Evolutionary conservation across 2,113 vertebrate genomes (phyloP).

Genomic region (Alouatta palliata): DNA sequence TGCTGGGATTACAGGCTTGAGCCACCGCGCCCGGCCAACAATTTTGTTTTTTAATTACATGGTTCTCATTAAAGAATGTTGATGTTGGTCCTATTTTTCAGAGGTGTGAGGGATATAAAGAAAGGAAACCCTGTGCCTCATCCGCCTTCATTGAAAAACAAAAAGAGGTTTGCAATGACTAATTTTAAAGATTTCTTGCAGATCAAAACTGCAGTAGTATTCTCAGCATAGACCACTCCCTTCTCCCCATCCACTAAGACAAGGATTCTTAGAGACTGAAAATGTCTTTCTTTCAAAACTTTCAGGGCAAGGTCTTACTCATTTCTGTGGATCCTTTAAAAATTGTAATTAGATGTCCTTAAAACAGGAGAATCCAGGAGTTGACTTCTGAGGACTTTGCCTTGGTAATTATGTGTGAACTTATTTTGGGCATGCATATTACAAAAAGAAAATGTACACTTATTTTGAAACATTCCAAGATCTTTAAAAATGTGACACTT

Average conservation of each 20-base stretch:
- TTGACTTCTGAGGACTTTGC: neutral
- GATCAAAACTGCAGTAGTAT: neutral
- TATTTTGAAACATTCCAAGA: neutral
- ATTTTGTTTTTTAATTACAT: neutral
- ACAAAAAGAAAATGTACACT: neutral
- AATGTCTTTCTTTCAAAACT: neutral
- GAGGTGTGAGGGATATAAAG: neutral
- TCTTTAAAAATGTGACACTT: conserved; percentile 1
- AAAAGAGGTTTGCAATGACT: neutral
- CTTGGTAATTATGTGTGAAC: neutral
- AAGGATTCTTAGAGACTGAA: neutral
- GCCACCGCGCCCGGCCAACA: no score
- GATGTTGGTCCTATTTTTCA: neutral
- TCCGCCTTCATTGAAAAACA: neutral
- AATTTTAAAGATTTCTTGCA: neutral
- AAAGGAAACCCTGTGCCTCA: neutral
- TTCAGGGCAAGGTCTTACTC: neutral
- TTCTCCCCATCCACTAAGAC: neutral
- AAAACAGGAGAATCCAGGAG: neutral
- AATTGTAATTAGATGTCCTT: neutral
- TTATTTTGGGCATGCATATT: neutral
- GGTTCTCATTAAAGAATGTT: neutral
- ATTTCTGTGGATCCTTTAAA: neutral
- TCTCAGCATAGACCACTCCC: neutral
- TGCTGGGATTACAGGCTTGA: no score